Evolutionary conservation across 1,140 invertebrate species (phyloP).

Genomic region (Heliconius melpomene): DNA sequence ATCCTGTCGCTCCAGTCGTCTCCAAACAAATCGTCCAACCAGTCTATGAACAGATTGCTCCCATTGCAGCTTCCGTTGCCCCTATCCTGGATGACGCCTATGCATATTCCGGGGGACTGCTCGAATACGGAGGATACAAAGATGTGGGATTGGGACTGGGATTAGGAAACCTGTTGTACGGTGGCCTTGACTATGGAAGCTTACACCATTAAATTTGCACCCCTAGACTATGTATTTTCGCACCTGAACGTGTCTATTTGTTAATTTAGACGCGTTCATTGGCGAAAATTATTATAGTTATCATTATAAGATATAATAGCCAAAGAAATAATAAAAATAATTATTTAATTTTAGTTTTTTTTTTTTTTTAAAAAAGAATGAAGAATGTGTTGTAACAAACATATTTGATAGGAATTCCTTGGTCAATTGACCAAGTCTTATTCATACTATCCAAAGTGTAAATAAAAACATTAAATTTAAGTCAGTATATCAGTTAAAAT

Average conservation of each 20-base stretch:
- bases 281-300: conserved; percentile 41
- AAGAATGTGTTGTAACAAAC: no score
- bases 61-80: conserved; percentile 15
- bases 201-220: conserved; percentile 37
- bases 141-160: conserved; percentile 23
- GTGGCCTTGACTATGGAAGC: conserved; percentile 41
- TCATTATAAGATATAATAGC: conserved; percentile 14
- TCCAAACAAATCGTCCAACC: conserved; percentile 39
- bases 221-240: conserved; percentile 33
- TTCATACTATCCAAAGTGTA: no score
- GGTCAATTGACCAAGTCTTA: no score
- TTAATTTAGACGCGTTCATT: conserved; percentile 22
- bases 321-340: conserved; percentile 1
- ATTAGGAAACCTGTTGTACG: conserved; percentile 27
- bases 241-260: conserved; percentile 31
- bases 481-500: no score
- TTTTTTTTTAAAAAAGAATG: no score
- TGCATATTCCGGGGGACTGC: conserved; percentile 20
- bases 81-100: conserved; percentile 18
- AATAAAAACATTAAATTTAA: no score
- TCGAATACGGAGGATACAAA: conserved; percentile 18
- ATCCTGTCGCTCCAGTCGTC: conserved; percentile 32
- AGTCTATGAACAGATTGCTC: conserved; percentile 28
- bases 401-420: no score
- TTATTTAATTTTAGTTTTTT: neutral